A percentile compares a stretch with the other conserved stretches of the same genome.
phyloP scores from a whole-genome alignment of 2,797 vertebrate genomes.

The Labeo calbasu region DNA sequence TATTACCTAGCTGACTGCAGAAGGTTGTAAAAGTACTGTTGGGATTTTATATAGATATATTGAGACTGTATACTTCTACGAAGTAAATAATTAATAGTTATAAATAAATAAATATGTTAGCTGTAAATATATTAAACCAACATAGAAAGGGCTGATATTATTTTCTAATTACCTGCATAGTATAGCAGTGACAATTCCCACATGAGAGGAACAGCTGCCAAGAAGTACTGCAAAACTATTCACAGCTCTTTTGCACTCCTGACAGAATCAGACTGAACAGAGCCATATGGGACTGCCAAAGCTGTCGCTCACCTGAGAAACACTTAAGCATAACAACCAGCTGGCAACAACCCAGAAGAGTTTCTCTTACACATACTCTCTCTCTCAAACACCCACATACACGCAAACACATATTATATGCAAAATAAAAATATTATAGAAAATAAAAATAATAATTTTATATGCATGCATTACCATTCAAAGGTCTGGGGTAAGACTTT shows the following conservation, averaged over 20 bases:
- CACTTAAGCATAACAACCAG: constrained; percentile 6
- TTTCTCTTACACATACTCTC: not conserved
- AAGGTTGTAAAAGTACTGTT: not conserved
- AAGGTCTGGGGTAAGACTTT: not conserved
- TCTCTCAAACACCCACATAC: not conserved
- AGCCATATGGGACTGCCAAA: constrained; percentile 46
- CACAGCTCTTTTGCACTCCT: constrained; percentile 35
- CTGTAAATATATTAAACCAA: not conserved
- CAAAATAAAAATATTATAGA: not conserved
- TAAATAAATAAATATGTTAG: not conserved
- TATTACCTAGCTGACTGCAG: not conserved
- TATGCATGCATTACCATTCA: not conserved
- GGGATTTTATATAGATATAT: not conserved
- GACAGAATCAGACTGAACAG: constrained; percentile 24
- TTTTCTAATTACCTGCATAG: constrained; percentile 17
- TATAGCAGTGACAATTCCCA: constrained; percentile 18
- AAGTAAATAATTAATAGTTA: not conserved
- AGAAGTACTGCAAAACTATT: constrained; percentile 19
- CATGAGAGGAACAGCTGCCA: constrained; percentile 43
- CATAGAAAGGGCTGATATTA: not conserved
- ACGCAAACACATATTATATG: not conserved
- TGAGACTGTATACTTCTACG: not conserved
- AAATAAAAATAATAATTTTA: not conserved
- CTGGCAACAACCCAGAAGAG: constrained; percentile 7
- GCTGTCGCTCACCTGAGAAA: constrained; percentile 17